These are phyloP conservation scores for Propithecus coquereli DNA, from an alignment of 2,113 vertebrate genomes.

Conservation along the genomic window DNA sequence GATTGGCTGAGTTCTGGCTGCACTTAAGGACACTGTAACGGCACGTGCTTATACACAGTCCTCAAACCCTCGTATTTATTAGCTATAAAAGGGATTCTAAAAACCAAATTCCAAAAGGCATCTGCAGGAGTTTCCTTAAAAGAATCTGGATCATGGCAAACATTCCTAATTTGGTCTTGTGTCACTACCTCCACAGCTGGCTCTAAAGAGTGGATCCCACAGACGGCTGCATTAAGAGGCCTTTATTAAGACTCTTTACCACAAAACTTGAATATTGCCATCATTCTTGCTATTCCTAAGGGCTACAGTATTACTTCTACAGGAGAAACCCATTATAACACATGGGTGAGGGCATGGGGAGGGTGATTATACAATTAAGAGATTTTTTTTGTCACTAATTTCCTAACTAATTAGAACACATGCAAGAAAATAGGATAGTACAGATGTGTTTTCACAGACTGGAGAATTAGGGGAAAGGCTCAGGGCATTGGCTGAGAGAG, in stretches of 20 bases:
- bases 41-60: not conserved
- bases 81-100: slow-evolving; percentile 36
- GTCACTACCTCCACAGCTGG: not conserved
- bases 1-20: not conserved
- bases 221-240: not conserved
- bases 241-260: not conserved
- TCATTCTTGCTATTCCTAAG: not conserved
- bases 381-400: not conserved
- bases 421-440: not conserved
- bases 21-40: not conserved
- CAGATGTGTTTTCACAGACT: not conserved
- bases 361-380: not conserved
- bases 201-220: not conserved
- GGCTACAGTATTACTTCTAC: not conserved
- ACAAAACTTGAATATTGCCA: not conserved
- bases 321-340: not conserved
- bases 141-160: slow-evolving; percentile 26
- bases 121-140: not conserved
- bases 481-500: not conserved
- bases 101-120: slow-evolving; percentile 2
- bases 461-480: not conserved
- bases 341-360: not conserved
- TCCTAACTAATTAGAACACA: not conserved
- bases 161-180: slow-evolving; percentile 33
- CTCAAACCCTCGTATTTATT: not conserved